These are phyloP conservation scores for Polydrusus pterygomalis DNA, from an alignment of 2,888 invertebrate species.

Conservation along the genomic window DNA sequence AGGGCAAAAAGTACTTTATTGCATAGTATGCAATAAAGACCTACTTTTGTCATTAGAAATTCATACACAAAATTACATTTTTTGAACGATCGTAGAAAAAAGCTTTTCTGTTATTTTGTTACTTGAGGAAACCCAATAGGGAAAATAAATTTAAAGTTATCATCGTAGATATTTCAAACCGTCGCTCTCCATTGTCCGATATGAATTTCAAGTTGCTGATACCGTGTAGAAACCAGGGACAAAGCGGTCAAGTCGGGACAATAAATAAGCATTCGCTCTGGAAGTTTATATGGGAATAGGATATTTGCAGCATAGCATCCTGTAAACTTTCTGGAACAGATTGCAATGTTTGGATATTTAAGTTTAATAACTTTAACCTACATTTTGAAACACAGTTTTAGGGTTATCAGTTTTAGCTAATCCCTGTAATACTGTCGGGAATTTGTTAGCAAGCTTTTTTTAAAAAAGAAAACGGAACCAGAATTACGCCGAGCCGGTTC, in stretches of 20 bases:
- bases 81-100: not conserved
- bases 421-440: slow-evolving; percentile 29
- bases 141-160: slow-evolving; percentile 53
- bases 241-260: slow-evolving; percentile 49
- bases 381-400: slow-evolving; percentile 45
- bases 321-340: slow-evolving; percentile 37
- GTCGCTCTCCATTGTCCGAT: slow-evolving; percentile 54
- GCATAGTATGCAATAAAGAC: too few relatives aligned
- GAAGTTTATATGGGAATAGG: slow-evolving; percentile 44
- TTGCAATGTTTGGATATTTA: slow-evolving; percentile 42
- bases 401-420: slow-evolving; percentile 35
- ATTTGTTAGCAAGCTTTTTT: too few relatives aligned
- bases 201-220: slow-evolving; percentile 54
- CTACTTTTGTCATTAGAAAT: too few relatives aligned
- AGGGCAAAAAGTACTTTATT: too few relatives aligned
- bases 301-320: slow-evolving; percentile 44
- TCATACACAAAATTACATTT: too few relatives aligned
- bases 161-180: slow-evolving; percentile 51
- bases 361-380: slow-evolving; percentile 48
- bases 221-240: slow-evolving; percentile 36
- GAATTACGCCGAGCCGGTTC: too few relatives aligned
- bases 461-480: too few relatives aligned
- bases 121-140: not conserved
- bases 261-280: slow-evolving; percentile 52
- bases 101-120: not conserved